Evolutionary conservation across 2,797 vertebrate genomes (phyloP), one percentile per base, ranked within the genome.

Genomic region (Sphenopsis melanotis): DNA sequence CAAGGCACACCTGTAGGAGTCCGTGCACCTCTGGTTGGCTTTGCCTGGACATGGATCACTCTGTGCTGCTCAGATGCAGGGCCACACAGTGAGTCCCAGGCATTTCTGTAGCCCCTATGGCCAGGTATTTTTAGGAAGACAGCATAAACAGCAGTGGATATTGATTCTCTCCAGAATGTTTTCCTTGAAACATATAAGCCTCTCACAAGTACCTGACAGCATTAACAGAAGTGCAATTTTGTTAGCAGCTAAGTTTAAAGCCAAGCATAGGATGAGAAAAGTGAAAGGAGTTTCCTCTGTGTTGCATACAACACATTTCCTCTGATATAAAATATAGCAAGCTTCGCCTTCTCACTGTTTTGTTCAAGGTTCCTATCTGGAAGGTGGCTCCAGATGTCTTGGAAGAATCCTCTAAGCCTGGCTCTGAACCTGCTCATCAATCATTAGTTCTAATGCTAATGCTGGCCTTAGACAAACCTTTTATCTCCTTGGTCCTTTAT

Each of bases 1-100:
- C 65, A 37, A 26, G 19, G 9, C 1, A 13, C 22, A 6, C 7
- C 59, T 52, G 12, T 1, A 61, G 24, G 23, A 74, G 11, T 3
- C 49, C 64, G 37, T 13, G 24, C 12, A 1, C 10, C 10, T 11
- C 26, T 34, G 32, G 4, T 0, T 5, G 3, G 6, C 29, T 37
- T 7, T 0, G 1, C 29, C 5, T 6, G 8, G 37, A 84, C 8
- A 5, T 5, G 20, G 68, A 32, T 22, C 39, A 15, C 39, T 19
- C 22, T 15, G 5, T 23, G 26, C 61, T 22, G 18, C 47, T 44
- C 57, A 69, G 42, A 29, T 21, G 11, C 12, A 32, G 39, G 57
- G 20, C 16, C 29, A 61, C 30, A 64, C 11, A 60, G 22, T 0
- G 1, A 24, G 10, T 2, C 10, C 14, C 60, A 22, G 18, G 4